Evolutionary conservation across 2,797 vertebrate species (phyloP).

Genomic region (Dicrostonyx torquatus): DNA sequence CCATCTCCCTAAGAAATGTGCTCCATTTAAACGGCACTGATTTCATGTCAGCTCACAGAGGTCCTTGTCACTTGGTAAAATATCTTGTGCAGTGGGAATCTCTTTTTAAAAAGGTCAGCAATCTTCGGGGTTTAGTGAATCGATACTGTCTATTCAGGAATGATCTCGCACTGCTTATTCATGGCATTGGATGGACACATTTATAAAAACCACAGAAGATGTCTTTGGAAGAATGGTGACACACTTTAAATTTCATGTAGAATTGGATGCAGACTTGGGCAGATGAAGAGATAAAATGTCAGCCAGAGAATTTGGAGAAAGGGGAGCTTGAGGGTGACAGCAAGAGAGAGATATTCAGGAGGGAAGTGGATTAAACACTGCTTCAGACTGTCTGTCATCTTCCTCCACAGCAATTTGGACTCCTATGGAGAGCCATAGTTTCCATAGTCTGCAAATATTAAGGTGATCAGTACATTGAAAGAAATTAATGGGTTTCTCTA

Average conservation of each 20-base stretch:
- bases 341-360: not conserved
- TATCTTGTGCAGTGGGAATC: conserved; percentile 70
- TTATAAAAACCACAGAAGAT: conserved; percentile 50
- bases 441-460: not conserved
- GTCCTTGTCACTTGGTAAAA: conserved; percentile 79
- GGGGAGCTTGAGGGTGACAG: not conserved
- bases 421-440: not conserved
- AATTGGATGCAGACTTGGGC: not conserved
- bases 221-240: not conserved
- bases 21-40: conserved; percentile 68
- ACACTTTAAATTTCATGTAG: conserved; percentile 63
- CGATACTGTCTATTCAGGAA: conserved; percentile 65
- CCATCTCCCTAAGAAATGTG: conserved; percentile 70
- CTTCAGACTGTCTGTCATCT: not conserved
- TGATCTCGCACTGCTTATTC: conserved; percentile 35
- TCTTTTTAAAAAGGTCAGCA: conserved; percentile 83
- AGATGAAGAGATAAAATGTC: conserved; percentile 43
- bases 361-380: conserved; percentile 20
- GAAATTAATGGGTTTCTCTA: not conserved
- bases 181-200: conserved; percentile 57
- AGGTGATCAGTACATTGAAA: not conserved
- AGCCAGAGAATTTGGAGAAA: not conserved
- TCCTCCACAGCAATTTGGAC: not conserved
- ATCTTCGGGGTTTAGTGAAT: conserved; percentile 76
- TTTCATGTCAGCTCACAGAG: conserved; percentile 70